Evolutionary conservation across 2,888 invertebrate species (phyloP), one percentile per base, ranked within the genome.

Genomic region (Pseudeuparius sepicola): DNA sequence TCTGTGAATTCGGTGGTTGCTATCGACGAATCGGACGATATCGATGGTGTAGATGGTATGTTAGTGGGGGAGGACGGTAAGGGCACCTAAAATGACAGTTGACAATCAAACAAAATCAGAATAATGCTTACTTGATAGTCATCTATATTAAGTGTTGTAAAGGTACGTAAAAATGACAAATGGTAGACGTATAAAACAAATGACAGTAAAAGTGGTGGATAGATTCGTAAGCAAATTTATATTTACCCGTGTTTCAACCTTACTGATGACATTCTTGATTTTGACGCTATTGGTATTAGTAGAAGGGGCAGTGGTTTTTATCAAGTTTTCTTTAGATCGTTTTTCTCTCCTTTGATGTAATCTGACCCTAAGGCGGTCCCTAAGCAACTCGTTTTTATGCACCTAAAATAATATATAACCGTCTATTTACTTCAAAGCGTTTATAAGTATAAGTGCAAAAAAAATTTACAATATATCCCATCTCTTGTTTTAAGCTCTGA

Each of bases 281-380:
- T 31, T n/a, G 14, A 24, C 34, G 25, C 20, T 20, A 23, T 33
- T 25, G 14, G 35, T 32, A 27, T 11, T 7, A 6, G 26, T 6
- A 7, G 20, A n/a, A 20, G 20, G n/a, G 29, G 14, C 14, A 34
- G 37, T 13, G 42, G 43, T 15, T n/a, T n/a, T n/a, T n/a, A n/a
- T n/a, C n/a, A n/a, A n/a, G n/a, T n/a, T n/a, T 37, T 41, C 24
- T 41, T 44, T 20, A 20, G 20, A 20, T 16, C 46, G 29, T 29
- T 45, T 49, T 24, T 51, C 50, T 31, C 47, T 35, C 29, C 59
- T 49, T 41, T 58, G 56, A 40, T 58, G 56, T 26, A 60, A 43
- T 20, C 61, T 50, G 28, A 54, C 56, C 39, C 60, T 46, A 37
- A 62, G 45, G 27, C 59, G 53, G 41, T 59, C 57, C 36, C 60